Evolutionary conservation across 2,113 vertebrate species (phyloP).

Genomic region (Accipiter virgatus): DNA sequence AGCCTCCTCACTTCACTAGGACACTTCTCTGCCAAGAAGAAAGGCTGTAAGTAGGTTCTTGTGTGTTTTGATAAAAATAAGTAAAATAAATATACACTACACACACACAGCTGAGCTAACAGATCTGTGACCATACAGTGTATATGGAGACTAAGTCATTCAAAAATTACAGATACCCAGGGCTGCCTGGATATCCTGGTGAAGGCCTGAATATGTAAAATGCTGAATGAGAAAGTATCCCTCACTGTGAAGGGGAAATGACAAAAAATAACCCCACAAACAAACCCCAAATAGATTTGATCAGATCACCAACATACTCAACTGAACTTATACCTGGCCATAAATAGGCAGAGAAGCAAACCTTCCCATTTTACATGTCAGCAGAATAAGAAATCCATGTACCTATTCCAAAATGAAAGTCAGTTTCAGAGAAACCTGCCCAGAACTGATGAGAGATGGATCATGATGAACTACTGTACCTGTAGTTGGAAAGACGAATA

Average conservation of each 20-base stretch:
- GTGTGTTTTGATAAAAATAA: background rate
- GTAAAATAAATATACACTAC: background rate
- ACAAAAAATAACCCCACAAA: background rate
- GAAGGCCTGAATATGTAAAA: background rate
- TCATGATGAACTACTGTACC: background rate
- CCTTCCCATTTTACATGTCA: background rate
- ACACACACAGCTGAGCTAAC: accelerated
- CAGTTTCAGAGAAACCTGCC: background rate
- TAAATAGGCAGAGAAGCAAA: background rate
- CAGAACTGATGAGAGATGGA: background rate
- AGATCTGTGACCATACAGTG: background rate
- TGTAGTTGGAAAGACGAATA: background rate
- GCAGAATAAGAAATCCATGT: background rate
- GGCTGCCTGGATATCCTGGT: background rate
- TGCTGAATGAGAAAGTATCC: background rate
- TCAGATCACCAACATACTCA: background rate
- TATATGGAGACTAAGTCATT: background rate
- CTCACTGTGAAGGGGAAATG: background rate
- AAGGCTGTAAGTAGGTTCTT: background rate
- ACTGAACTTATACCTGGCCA: background rate
- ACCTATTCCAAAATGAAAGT: background rate
- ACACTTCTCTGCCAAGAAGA: background rate
- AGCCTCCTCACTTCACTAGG: background rate
- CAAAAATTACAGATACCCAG: background rate
- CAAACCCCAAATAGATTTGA: background rate